Evolutionary conservation across 2,888 invertebrate species (phyloP).

Genomic region (Anoplius nigerrimus): DNA sequence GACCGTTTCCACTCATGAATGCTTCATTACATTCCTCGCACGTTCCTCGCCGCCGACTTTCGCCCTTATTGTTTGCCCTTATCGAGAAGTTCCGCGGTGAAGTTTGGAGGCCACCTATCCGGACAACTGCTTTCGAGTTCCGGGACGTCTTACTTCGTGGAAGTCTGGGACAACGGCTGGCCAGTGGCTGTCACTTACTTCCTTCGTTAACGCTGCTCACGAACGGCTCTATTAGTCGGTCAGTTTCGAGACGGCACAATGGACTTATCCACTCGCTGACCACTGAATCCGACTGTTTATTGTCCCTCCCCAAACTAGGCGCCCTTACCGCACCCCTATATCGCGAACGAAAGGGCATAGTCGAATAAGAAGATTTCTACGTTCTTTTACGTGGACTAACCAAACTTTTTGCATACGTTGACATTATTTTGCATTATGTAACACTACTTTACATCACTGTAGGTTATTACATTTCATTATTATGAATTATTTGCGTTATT

Average conservation of each 20-base stretch:
- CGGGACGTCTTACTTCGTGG: background rate
- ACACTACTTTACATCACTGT: too few species aligned
- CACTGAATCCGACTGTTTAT: too few species aligned
- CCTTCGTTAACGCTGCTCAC: background rate
- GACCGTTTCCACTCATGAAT: background rate
- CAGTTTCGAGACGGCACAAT: background rate
- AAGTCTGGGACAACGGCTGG: background rate
- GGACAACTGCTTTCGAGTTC: slow-evolving; percentile 2
- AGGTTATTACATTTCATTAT: too few species aligned
- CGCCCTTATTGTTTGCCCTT: slow-evolving; percentile 1
- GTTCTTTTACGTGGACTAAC: too few species aligned
- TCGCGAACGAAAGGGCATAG: too few species aligned
- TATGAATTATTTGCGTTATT: too few species aligned
- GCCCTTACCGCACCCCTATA: too few species aligned
- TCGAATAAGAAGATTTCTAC: too few species aligned
- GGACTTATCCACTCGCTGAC: background rate
- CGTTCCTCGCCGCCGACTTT: background rate
- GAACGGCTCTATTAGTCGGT: slow-evolving; percentile 4
- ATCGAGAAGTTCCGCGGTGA: slow-evolving; percentile 1
- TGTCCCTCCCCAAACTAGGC: too few species aligned
- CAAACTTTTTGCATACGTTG: too few species aligned
- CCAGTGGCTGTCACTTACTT: background rate
- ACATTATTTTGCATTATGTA: too few species aligned
- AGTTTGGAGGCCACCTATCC: background rate
- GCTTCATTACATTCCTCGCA: slow-evolving; percentile 1